Conservation (phyloP, 2,797 vertebrate species). For the Glossophaga mutica region DNA sequence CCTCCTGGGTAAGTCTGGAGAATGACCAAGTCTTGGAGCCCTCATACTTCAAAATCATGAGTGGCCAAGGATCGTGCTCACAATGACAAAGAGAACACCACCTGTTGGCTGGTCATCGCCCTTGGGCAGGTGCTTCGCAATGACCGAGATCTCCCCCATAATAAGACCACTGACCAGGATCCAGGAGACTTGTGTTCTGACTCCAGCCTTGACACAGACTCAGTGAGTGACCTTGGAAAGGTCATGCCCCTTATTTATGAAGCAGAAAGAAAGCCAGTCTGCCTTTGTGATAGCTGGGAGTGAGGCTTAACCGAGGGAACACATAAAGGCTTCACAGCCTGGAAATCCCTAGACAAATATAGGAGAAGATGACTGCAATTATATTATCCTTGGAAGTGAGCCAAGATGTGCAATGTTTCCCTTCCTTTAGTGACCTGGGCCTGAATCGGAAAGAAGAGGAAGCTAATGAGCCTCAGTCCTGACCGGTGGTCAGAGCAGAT, state of each 20-base stretch:
- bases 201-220: too few species aligned
- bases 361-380: neutral
- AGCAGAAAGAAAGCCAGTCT: neutral
- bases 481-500: neutral
- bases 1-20: neutral
- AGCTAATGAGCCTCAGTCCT: neutral
- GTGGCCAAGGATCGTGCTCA: neutral
- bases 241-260: neutral
- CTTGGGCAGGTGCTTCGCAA: fast-evolving
- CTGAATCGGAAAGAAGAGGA: neutral
- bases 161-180: neutral
- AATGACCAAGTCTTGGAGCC: neutral
- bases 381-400: neutral
- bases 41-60: neutral
- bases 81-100: fast-evolving
- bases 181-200: neutral
- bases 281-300: neutral
- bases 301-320: neutral
- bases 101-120: neutral
- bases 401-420: neutral
- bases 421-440: neutral
- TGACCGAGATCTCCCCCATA: neutral
- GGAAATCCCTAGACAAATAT: neutral
- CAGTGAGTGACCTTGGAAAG: neutral
- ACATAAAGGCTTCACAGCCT: neutral